These are phyloP conservation scores for Cavia aperea DNA, from an alignment of 2,113 vertebrate genomes.

Conservation along the genomic window DNA sequence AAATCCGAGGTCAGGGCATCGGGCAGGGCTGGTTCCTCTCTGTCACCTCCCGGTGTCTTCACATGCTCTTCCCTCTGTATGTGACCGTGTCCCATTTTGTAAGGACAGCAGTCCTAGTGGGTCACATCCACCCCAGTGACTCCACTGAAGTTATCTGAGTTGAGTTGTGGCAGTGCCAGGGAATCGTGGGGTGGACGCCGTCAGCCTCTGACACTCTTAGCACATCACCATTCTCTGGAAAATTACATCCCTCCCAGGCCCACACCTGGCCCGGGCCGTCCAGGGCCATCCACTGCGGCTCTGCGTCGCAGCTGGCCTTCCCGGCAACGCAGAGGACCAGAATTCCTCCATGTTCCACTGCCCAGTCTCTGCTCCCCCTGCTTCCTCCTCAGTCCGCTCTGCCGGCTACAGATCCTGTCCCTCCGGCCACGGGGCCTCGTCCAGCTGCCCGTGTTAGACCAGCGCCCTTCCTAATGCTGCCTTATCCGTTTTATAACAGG, in stretches of 20 bases:
- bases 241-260: neutral
- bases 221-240: neutral
- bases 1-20: neutral
- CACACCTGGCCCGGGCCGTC: neutral
- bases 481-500: neutral
- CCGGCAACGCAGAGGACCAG: fast-evolving
- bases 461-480: neutral
- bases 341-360: fast-evolving
- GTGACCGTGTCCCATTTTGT: neutral
- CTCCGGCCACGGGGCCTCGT: neutral
- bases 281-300: neutral
- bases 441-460: neutral
- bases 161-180: neutral
- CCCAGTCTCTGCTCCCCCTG: neutral
- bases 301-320: fast-evolving
- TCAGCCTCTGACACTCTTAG: neutral
- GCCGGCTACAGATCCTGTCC: neutral
- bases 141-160: neutral
- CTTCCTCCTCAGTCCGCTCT: neutral
- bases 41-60: neutral
- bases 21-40: neutral
- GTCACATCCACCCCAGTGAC: neutral
- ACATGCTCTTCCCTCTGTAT: neutral
- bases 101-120: neutral
- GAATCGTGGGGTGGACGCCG: neutral